These are phyloP conservation scores for Entomyzon cyanotis DNA, from an alignment of 2,113 vertebrate species.

Conservation along the genomic window DNA sequence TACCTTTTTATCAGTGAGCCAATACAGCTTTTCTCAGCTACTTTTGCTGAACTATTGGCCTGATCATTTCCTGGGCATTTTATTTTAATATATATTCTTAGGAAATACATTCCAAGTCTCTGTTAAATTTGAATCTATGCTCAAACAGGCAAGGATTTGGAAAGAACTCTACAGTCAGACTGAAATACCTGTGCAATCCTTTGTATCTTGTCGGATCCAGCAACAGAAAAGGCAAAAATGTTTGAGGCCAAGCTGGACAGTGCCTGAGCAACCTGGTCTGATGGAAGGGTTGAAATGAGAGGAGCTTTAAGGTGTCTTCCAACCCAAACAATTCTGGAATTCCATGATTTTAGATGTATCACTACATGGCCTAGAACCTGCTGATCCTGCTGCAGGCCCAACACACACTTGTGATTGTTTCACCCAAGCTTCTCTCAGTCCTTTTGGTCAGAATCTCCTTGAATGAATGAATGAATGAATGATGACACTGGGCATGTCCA, in stretches of 20 bases:
- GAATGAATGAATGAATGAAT: background rate
- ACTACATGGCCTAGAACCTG: accelerated
- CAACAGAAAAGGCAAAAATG: background rate
- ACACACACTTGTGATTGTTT: background rate
- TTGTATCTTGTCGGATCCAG: background rate
- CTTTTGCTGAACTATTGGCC: conserved; percentile 42
- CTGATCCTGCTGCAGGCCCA: background rate
- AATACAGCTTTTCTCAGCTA: conserved; percentile 12
- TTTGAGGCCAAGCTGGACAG: background rate
- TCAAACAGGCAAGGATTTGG: background rate
- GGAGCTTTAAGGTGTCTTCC: background rate
- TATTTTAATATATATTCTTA: conserved; percentile 10
- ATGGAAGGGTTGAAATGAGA: background rate
- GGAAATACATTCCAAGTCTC: background rate
- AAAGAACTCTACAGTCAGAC: background rate
- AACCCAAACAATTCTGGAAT: background rate
- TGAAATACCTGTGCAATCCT: background rate
- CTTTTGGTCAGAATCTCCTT: background rate
- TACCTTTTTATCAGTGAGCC: conserved; percentile 54
- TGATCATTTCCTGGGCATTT: conserved; percentile 35
- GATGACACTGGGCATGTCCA: accelerated
- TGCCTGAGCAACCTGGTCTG: background rate
- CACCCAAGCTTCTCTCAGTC: background rate
- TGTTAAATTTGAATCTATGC: background rate
- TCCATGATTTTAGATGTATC: background rate